Percentiles rank a stretch among this genome's conserved stretches.
These are phyloP conservation scores for Callorhinus ursinus DNA, from an alignment of 2,113 vertebrate species.

Conservation along the genomic window DNA sequence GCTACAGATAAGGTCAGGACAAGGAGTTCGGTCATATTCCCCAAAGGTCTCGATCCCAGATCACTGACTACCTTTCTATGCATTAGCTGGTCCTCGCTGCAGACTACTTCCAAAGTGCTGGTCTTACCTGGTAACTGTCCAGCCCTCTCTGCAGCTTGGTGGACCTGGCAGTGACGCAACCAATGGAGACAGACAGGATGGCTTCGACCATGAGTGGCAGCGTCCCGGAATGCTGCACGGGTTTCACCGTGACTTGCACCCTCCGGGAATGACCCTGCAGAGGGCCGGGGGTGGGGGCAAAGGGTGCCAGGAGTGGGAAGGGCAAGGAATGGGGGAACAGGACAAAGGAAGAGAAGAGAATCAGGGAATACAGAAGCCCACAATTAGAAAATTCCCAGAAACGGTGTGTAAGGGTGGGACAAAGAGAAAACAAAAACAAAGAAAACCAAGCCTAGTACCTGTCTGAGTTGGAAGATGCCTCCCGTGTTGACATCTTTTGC, in stretches of 20 bases:
- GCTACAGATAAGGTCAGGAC: background rate
- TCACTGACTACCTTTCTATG: background rate
- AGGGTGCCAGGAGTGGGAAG: background rate
- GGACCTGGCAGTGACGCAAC: slow-evolving; percentile 95
- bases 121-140: slow-evolving; percentile 97
- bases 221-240: slow-evolving; percentile 95
- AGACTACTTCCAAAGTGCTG: background rate
- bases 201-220: slow-evolving; percentile 97
- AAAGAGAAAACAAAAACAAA: background rate
- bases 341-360: background rate
- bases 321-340: background rate
- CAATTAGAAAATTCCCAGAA: background rate
- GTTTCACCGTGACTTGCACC: slow-evolving; percentile 94
- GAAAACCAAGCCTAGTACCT: slow-evolving; percentile 85
- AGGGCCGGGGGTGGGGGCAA: background rate
- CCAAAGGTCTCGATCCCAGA: background rate
- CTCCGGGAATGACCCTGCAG: slow-evolving; percentile 97
- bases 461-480: slow-evolving; percentile 96
- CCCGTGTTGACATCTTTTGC: slow-evolving; percentile 96
- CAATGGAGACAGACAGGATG: slow-evolving; percentile 93
- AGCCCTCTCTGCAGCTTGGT: slow-evolving; percentile 95
- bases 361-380: background rate
- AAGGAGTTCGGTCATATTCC: background rate
- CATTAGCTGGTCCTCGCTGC: background rate
- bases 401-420: background rate